Conservation (phyloP, 2,113 vertebrate species). For the Scolopax mira region DNA sequence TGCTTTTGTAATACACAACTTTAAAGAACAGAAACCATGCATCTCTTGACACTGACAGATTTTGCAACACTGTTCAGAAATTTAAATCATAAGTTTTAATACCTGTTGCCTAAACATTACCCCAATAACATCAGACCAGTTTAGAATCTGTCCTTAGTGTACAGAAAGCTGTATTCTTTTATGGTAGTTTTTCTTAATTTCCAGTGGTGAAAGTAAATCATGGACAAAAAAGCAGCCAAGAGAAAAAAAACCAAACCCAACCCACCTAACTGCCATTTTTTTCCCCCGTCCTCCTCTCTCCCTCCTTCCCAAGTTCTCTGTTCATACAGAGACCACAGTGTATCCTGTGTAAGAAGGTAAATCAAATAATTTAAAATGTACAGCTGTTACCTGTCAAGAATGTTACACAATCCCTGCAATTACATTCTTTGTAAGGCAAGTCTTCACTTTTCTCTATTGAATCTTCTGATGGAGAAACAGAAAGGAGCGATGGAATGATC, state of each 20-base stretch:
- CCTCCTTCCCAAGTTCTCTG: not conserved
- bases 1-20: not conserved
- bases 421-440: not conserved
- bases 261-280: not conserved
- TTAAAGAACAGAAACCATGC: fast-evolving
- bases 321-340: not conserved
- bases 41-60: not conserved
- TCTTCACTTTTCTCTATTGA: not conserved
- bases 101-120: not conserved
- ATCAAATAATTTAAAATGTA: not conserved
- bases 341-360: not conserved
- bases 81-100: not conserved
- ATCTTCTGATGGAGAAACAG: not conserved
- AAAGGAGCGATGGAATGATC: not conserved
- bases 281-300: not conserved
- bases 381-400: conserved; percentile 4
- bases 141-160: not conserved
- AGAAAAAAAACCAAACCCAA: not conserved
- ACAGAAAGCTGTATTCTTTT: not conserved
- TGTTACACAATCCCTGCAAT: not conserved
- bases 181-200: not conserved
- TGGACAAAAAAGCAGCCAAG: not conserved
- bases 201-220: not conserved
- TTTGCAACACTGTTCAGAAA: not conserved
- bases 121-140: not conserved